phyloP scores from a whole-genome alignment of 1,140 invertebrate genomes.

The Sinonovacula constricta region DNA sequence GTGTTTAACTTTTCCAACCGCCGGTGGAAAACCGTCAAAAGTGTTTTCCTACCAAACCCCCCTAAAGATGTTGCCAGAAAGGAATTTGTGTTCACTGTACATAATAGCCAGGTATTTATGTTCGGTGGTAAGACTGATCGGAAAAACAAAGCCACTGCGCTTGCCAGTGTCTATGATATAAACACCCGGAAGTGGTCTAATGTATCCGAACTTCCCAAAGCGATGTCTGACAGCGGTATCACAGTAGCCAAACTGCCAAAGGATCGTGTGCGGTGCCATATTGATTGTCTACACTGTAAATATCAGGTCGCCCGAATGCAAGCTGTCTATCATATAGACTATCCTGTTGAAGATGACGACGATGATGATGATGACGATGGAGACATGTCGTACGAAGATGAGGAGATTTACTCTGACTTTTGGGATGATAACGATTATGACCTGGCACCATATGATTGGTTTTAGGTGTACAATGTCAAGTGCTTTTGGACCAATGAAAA shows the following conservation, averaged over 20 bases:
- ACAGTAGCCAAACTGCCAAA: conserved; percentile 58
- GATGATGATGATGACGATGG: conserved; percentile 61
- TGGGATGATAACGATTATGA: conserved; percentile 35
- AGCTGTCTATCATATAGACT: conserved; percentile 54
- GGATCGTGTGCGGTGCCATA: conserved; percentile 60
- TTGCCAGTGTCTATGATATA: conserved; percentile 57
- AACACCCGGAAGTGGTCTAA: conserved; percentile 54
- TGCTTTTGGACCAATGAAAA: no score
- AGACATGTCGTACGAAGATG: conserved; percentile 55
- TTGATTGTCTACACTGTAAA: conserved; percentile 69
- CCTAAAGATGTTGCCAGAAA: conserved; percentile 43
- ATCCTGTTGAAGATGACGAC: conserved; percentile 57
- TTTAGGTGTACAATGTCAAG: no score
- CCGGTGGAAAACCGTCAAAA: conserved; percentile 48
- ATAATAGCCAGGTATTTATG: conserved; percentile 61
- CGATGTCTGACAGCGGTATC: conserved; percentile 56
- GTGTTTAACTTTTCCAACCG: conserved; percentile 54
- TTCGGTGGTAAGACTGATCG: conserved; percentile 63
- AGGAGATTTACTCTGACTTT: conserved; percentile 45
- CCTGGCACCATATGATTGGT: conserved; percentile 33
- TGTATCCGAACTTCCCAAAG: conserved; percentile 58
- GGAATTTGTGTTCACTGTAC: conserved; percentile 51
- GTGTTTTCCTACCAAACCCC: conserved; percentile 51
- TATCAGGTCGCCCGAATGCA: conserved; percentile 49
- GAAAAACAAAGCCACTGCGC: conserved; percentile 38